These are phyloP conservation scores for Micoletzkya japonica DNA, from an alignment of 2,888 invertebrate genomes.

Conservation along the genomic window DNA sequence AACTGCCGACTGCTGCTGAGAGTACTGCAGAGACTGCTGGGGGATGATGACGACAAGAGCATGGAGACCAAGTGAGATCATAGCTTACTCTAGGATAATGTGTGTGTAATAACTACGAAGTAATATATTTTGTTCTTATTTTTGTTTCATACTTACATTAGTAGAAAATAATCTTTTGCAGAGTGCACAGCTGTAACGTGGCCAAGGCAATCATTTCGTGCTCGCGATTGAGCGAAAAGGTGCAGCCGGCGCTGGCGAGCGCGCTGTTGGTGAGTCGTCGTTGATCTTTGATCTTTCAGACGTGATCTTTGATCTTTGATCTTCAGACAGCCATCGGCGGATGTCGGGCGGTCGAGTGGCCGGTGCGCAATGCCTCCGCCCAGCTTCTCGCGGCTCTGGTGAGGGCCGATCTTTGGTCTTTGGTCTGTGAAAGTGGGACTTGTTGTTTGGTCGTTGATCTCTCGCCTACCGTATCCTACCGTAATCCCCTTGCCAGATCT, in stretches of 20 bases:
- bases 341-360: constrained; percentile 48
- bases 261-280: constrained; percentile 8
- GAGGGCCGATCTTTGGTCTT: background rate
- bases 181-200: constrained; percentile 82
- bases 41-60: constrained; percentile 36
- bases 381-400: constrained; percentile 32
- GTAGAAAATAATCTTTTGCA: no score
- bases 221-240: constrained; percentile 76
- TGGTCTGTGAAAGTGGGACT: background rate
- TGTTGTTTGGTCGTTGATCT: background rate
- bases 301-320: no score
- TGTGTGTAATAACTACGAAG: background rate
- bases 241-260: constrained; percentile 39
- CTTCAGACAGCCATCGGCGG: constrained; percentile 29
- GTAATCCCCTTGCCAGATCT: background rate
- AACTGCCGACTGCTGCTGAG: constrained; percentile 13
- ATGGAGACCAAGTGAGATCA: constrained; percentile 31
- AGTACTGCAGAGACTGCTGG: constrained; percentile 31
- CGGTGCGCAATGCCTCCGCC: constrained; percentile 49
- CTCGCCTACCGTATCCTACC: no score
- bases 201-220: constrained; percentile 80
- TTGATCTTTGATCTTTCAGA: background rate
- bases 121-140: background rate
- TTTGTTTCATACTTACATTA: background rate
- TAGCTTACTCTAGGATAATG: background rate